These are phyloP conservation scores for Isaurus tuberculatus DNA, from an alignment of 92 coral and sea anemone genomes.

Conservation along the genomic window DNA sequence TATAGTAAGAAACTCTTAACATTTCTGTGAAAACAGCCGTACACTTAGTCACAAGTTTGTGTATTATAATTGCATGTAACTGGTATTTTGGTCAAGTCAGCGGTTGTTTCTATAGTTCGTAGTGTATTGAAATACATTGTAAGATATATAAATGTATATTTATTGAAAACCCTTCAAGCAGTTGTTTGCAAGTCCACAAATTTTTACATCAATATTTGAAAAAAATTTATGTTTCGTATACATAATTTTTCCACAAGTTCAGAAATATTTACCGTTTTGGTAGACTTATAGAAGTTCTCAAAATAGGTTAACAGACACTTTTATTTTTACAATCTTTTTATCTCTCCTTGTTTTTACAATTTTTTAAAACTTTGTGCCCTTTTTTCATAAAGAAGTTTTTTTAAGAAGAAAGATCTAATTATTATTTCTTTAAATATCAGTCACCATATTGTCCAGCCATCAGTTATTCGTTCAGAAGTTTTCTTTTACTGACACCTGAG, in stretches of 20 bases:
- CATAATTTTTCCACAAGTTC: neutral
- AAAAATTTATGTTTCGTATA: neutral
- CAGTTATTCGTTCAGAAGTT: too few species aligned
- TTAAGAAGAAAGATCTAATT: neutral
- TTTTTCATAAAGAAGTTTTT: neutral
- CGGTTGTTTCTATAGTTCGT: constrained; percentile 19
- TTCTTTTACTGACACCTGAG: too few species aligned
- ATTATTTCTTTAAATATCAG: neutral
- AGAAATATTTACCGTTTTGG: too few species aligned
- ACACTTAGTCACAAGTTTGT: neutral
- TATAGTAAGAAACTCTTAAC: neutral
- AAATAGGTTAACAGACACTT: neutral
- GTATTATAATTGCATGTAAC: constrained; percentile 5
- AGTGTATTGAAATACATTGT: constrained; percentile 6
- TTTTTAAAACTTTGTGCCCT: neutral
- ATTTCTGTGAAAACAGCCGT: neutral
- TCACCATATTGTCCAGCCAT: neutral
- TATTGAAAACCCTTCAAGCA: constrained; percentile 52
- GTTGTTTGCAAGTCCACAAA: neutral
- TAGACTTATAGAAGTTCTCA: neutral
- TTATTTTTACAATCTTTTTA: neutral
- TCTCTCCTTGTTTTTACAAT: neutral
- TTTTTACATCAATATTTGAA: neutral
- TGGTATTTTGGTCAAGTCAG: constrained; percentile 8
- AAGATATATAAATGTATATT: constrained; percentile 35